Base-by-base conservation (phyloP, 2,888 invertebrate genomes). In the Laothoe populi region DNA sequence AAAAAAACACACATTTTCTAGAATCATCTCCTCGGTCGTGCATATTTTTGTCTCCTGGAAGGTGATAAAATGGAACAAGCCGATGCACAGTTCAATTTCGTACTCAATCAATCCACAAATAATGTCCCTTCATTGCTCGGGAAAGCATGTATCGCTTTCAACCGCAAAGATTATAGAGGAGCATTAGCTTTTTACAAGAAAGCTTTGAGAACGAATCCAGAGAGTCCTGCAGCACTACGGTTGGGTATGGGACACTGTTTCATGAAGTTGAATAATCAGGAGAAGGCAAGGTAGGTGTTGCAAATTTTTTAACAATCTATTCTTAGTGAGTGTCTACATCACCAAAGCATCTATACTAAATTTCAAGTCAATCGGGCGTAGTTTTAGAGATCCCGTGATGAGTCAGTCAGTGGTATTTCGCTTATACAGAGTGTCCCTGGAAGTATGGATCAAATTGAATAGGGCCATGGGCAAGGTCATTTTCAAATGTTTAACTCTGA, bases 1-100 rank as follows among this genome's bases (percentile, higher is more conserved):
- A 3, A 26, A 4, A 7, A 4, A 7, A 4, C 26, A 4, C 26
- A 26, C 5, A 13, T 13, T 57, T 77, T 74, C 16, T 82, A 97
- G 96, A 99, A 99, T 87, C 99, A 99, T 94, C 95, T 99, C 68
- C 94, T 99, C 70, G 99, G 99, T 0, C 94, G 99, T 77, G 99
- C 99, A 2, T 99, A 99, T 86, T 99, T 99, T 86, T 99, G 99
- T 79, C 94, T 99, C 8, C 94, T 99, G 40, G 99, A 99, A 93
- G 99, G 99, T 0, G 99, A 99, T 80, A 99, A 99, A 94, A 98
- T 99, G 98, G 99, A 99, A 68, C 99, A 99, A 90, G 99, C 99
- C 0, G 99, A 99, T 94, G 98, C 99, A 0, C 99, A 99, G 86
- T 99, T 99, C 84, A 99, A 99, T 92, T 99, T 99, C 87, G 99